Evolutionary conservation across 92 coral and sea anemone genomes (phyloP).

Genomic region (Parazoanthus darwini): DNA sequence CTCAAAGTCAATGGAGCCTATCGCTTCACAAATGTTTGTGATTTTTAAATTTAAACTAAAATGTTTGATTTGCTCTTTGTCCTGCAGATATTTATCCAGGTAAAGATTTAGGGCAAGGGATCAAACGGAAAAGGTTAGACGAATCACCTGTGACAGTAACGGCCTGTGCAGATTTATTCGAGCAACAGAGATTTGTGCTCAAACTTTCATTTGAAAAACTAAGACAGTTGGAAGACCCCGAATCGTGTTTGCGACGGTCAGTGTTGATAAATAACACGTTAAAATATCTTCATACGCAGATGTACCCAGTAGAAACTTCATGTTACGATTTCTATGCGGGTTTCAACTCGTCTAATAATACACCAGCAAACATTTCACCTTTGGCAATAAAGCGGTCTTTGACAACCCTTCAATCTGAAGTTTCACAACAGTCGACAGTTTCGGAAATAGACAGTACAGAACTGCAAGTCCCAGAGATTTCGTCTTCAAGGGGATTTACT

Average conservation of each 20-base stretch:
- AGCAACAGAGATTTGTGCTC: slow-evolving; percentile 67
- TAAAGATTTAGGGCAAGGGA: slow-evolving; percentile 58
- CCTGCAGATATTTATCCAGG: slow-evolving; percentile 65
- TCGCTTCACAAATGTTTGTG: slow-evolving; percentile 40
- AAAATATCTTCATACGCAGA: slow-evolving; percentile 81
- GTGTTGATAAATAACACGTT: slow-evolving; percentile 95
- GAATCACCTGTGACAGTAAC: slow-evolving; percentile 40
- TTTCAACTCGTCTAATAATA: slow-evolving; percentile 10
- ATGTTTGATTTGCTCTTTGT: slow-evolving; percentile 55
- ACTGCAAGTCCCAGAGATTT: slow-evolving; percentile 28
- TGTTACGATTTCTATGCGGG: slow-evolving; percentile 52
- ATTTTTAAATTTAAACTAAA: slow-evolving; percentile 28
- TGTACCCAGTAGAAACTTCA: slow-evolving; percentile 81
- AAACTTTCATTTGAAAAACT: slow-evolving; percentile 94
- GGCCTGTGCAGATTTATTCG: slow-evolving; percentile 12
- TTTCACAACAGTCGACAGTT: slow-evolving; percentile 15
- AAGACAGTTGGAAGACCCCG: slow-evolving; percentile 91
- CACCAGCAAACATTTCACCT: slow-evolving; percentile 28
- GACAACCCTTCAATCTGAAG: slow-evolving; percentile 26
- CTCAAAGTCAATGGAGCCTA: slow-evolving; percentile 37
- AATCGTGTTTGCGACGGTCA: slow-evolving; percentile 85
- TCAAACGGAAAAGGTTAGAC: slow-evolving; percentile 56
- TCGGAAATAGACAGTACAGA: slow-evolving; percentile 25
- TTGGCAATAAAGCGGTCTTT: slow-evolving; percentile 36
- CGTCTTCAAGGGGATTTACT: slow-evolving; percentile 38